Conservation (phyloP, 2,113 vertebrate genomes). For the Pituophis catenifer region DNA sequence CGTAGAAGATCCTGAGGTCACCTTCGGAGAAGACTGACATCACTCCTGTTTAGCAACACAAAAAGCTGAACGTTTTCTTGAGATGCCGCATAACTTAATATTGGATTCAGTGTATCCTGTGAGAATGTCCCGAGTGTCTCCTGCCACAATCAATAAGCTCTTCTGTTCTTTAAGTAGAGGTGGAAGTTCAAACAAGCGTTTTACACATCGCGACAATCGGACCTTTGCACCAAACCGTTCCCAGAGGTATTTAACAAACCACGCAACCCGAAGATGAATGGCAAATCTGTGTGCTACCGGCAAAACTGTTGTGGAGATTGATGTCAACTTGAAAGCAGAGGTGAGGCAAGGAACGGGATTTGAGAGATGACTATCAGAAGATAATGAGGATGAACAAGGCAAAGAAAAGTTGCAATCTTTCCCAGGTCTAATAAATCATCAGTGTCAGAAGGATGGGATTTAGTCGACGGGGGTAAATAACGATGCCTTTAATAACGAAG, state of each 20-base stretch:
- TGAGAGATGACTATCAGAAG: conserved; percentile 18
- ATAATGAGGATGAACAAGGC: conserved; percentile 27
- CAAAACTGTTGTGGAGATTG: conserved; percentile 9
- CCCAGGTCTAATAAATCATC: neutral
- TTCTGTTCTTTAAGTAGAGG: neutral
- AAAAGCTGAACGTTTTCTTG: neutral
- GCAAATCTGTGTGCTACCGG: neutral
- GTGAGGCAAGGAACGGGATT: conserved; percentile 10
- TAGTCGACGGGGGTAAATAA: neutral
- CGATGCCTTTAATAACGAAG: neutral
- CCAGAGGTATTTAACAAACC: conserved; percentile 23
- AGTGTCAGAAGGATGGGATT: neutral
- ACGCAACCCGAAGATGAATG: conserved; percentile 16
- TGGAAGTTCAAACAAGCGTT: neutral
- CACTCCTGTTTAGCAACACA: neutral
- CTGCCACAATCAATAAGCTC: neutral
- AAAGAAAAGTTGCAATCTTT: conserved; percentile 8
- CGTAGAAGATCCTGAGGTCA: neutral
- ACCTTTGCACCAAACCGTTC: conserved; percentile 1
- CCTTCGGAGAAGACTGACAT: neutral
- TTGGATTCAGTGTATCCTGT: neutral
- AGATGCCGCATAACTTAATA: neutral
- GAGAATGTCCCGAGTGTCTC: neutral
- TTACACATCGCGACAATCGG: neutral
- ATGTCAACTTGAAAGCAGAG: conserved; percentile 6